Conservation (phyloP, 2,797 vertebrate species). For the Cryptoprocta ferox region DNA sequence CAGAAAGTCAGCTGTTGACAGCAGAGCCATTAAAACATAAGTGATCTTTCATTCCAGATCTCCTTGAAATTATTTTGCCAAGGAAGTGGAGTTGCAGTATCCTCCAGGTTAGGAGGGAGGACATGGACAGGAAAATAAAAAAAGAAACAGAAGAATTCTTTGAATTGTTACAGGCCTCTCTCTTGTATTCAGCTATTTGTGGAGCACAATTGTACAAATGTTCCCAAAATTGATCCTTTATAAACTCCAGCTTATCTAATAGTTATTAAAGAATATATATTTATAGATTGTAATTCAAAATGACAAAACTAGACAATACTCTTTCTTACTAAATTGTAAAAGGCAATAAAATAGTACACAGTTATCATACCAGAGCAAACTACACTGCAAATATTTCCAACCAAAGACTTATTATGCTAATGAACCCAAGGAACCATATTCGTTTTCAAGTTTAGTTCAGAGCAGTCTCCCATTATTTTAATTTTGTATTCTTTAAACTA, state of each 20-base stretch:
- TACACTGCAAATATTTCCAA: background rate
- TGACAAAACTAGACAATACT: background rate
- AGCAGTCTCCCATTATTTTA: background rate
- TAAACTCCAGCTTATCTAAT: background rate
- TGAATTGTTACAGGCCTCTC: background rate
- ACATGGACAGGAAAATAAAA: background rate
- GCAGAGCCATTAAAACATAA: background rate
- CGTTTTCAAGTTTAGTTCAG: background rate
- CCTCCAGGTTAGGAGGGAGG: background rate
- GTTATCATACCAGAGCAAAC: background rate
- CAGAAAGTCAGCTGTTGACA: background rate
- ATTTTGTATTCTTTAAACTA: background rate
- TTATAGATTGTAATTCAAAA: slow-evolving; percentile 12
- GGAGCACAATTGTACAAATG: background rate
- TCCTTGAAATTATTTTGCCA: slow-evolving; percentile 47
- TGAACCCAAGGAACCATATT: background rate
- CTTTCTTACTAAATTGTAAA: slow-evolving; percentile 19
- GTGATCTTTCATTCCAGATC: background rate
- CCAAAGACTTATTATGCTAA: background rate
- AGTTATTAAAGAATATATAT: background rate
- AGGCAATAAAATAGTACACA: background rate
- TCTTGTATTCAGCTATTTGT: background rate
- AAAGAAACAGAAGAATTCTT: background rate
- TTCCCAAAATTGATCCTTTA: background rate
- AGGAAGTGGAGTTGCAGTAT: slow-evolving; percentile 11